These are phyloP conservation scores for Phocoena phocoena DNA, from an alignment of 2,113 vertebrate genomes.

Conservation along the genomic window DNA sequence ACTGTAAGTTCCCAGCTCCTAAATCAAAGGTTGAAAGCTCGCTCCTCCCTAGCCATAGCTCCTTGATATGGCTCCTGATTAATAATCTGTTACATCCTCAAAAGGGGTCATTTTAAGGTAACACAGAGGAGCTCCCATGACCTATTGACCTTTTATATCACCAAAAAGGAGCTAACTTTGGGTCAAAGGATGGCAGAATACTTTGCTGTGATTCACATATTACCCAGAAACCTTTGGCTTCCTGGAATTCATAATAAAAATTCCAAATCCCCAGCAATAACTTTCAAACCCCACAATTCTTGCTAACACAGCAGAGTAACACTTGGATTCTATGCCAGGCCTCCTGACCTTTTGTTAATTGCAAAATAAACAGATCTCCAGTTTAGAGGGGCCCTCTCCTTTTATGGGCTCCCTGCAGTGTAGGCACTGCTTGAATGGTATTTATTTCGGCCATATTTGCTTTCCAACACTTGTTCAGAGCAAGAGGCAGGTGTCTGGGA, in stretches of 20 bases:
- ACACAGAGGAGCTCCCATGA: constrained; percentile 70
- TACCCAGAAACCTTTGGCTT: constrained; percentile 64
- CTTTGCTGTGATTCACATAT: constrained; percentile 45
- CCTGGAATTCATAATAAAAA: constrained; percentile 74
- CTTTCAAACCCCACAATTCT: constrained; percentile 65
- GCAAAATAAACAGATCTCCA: constrained; percentile 79
- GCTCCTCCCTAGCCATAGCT: constrained; percentile 69
- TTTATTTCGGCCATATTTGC: constrained; percentile 78
- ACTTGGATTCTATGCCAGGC: constrained; percentile 64
- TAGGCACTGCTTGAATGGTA: constrained; percentile 69
- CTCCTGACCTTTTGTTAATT: constrained; percentile 79
- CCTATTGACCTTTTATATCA: constrained; percentile 77
- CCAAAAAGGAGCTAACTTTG: constrained; percentile 69
- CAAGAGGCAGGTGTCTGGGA: constrained; percentile 66
- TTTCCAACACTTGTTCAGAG: constrained; percentile 71
- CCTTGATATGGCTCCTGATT: constrained; percentile 78
- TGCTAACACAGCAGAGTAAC: constrained; percentile 69
- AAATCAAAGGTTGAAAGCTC: constrained; percentile 77
- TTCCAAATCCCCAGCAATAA: constrained; percentile 64
- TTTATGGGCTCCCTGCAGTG: constrained; percentile 77
- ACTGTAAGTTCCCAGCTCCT: constrained; percentile 75
- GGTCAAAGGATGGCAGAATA: constrained; percentile 66
- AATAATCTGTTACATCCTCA: constrained; percentile 81
- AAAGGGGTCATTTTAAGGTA: constrained; percentile 78
- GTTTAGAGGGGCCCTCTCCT: constrained; percentile 73